A percentile compares a stretch with the other conserved stretches of the same genome.
phyloP scores from a whole-genome alignment of 2,113 vertebrate genomes.

The Caretta caretta region DNA sequence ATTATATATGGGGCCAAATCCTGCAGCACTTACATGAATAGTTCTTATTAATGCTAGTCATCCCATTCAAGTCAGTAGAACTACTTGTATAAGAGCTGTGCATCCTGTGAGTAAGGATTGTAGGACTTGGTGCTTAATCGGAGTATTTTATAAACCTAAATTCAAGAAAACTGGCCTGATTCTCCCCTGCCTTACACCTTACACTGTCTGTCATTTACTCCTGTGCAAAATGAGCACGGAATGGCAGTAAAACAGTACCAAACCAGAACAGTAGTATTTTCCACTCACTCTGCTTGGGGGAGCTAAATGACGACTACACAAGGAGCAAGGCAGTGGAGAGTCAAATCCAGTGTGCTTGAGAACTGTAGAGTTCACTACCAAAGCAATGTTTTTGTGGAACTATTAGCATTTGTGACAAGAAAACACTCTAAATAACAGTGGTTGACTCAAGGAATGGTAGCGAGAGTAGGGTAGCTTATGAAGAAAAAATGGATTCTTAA shows the following conservation, averaged over 20 bases:
- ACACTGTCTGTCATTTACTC: background rate
- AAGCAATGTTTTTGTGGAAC: background rate
- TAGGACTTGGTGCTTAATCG: background rate
- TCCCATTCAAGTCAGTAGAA: background rate
- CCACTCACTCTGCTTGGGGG: too few relatives aligned
- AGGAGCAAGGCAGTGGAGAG: background rate
- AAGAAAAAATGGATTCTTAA: background rate
- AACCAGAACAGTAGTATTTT: too few relatives aligned
- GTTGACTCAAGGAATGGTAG: background rate
- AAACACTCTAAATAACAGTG: background rate
- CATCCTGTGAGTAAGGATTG: background rate
- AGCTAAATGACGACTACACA: too few relatives aligned
- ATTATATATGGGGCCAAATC: background rate
- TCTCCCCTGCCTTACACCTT: background rate
- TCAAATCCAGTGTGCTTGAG: background rate
- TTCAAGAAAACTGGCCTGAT: background rate
- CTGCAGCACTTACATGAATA: background rate
- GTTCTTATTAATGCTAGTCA: background rate
- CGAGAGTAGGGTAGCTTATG: background rate
- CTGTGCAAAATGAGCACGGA: background rate
- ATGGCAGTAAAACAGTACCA: background rate
- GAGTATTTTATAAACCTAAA: background rate
- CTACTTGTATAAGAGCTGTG: background rate
- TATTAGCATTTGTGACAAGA: too few relatives aligned
- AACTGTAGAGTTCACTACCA: background rate